Conservation (phyloP, 2,113 vertebrate species). For the Psilopogon haemacephalus region DNA sequence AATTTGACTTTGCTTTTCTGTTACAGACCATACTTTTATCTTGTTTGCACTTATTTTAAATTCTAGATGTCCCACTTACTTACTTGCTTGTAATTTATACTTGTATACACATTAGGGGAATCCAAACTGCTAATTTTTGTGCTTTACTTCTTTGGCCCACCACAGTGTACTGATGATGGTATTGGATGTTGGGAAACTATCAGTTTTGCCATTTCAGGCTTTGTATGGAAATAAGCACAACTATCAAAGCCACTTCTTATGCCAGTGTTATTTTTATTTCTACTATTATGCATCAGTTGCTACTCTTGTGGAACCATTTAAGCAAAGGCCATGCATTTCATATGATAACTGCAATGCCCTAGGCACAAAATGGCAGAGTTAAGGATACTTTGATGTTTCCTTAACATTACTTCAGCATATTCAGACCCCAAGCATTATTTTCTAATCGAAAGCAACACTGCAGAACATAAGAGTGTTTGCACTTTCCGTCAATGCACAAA, state of each 20-base stretch:
- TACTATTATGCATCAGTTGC: conserved; percentile 16
- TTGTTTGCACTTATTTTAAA: not conserved
- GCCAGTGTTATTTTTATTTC: conserved; percentile 29
- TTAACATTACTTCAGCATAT: conserved; percentile 33
- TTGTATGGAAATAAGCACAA: not conserved
- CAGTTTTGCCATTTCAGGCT: not conserved
- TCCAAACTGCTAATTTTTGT: not conserved
- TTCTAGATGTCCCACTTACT: not conserved
- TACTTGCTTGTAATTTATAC: not conserved
- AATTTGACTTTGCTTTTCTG: not conserved
- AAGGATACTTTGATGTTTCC: conserved; percentile 34
- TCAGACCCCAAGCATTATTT: conserved; percentile 53
- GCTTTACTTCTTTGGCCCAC: not conserved
- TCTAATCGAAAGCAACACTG: conserved; percentile 52
- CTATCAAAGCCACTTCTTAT: not conserved
- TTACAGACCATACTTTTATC: not conserved
- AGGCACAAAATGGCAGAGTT: conserved; percentile 34
- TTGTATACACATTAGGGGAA: not conserved
- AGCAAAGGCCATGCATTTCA: conserved; percentile 10
- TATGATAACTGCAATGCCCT: conserved; percentile 21
- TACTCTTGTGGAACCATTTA: conserved; percentile 23
- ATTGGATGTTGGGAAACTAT: not conserved
- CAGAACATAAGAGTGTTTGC: not conserved
- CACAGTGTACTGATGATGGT: not conserved
- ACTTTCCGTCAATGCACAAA: not conserved